Conservation (phyloP, 2,888 invertebrate genomes). For the Brachyopa scutellaris region DNA sequence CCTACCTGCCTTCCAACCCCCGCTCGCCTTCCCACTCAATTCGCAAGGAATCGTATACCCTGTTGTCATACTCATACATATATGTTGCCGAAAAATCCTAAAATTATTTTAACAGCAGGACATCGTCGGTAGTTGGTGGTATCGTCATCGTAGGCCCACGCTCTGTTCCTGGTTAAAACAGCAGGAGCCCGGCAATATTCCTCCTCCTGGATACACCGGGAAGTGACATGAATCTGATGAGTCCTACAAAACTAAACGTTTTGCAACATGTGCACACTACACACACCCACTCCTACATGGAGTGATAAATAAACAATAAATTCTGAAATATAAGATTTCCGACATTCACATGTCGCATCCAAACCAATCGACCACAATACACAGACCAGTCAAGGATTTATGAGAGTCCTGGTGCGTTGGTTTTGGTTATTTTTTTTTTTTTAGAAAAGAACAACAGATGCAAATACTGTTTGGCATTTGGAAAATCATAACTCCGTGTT, state of each 20-base stretch:
- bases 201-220: background rate
- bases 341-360: background rate
- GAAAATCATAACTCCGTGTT: background rate
- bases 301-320: slow-evolving; percentile 20
- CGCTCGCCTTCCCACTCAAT: no score
- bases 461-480: background rate
- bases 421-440: background rate
- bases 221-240: background rate
- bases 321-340: background rate
- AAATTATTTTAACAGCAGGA: slow-evolving; percentile 12
- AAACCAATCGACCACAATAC: slow-evolving; percentile 1
- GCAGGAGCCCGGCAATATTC: background rate
- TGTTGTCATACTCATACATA: background rate
- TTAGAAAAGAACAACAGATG: background rate
- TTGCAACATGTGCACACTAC: background rate
- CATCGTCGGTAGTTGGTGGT: background rate
- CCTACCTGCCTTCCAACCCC: no score
- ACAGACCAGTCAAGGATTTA: background rate
- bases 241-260: no score
- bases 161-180: background rate
- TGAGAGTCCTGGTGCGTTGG: background rate
- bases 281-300: background rate
- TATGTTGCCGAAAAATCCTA: background rate
- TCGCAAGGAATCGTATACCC: background rate
- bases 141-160: background rate